Percentiles rank a stretch among this genome's conserved stretches.
These are phyloP conservation scores for Cebidichthys violaceus DNA, from an alignment of 2,113 vertebrate genomes.

Conservation along the genomic window DNA sequence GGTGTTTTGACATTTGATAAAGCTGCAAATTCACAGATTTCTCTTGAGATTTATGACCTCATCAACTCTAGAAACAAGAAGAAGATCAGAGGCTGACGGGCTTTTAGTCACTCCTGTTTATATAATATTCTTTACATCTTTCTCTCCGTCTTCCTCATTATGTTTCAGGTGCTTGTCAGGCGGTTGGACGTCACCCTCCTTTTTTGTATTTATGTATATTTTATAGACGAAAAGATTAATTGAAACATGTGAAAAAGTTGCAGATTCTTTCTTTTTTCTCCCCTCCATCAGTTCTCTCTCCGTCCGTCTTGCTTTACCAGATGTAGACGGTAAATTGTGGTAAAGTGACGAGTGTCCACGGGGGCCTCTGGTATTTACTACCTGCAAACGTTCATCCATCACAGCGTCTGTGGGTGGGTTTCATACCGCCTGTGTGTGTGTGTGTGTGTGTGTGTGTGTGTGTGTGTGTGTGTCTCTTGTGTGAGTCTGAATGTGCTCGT, in stretches of 20 bases:
- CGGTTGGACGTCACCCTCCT: no score
- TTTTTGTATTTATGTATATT: no score
- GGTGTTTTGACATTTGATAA: no score
- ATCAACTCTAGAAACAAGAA: no score
- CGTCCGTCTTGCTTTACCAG: constrained; percentile 30
- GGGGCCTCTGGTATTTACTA: constrained; percentile 48
- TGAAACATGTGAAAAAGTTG: not conserved
- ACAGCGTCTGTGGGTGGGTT: constrained; percentile 30
- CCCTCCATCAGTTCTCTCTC: not conserved
- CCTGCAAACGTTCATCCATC: constrained; percentile 43
- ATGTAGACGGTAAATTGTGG: constrained; percentile 45
- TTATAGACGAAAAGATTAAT: not conserved
- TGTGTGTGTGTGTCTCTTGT: not conserved
- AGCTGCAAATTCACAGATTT: no score
- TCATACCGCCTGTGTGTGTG: not conserved
- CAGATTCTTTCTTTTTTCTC: not conserved
- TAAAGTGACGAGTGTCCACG: constrained; percentile 29
- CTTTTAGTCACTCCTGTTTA: no score
- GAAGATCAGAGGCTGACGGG: no score
- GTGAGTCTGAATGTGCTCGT: no score
- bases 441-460: constrained; percentile 6
- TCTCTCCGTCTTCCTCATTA: no score
- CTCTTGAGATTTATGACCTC: no score
- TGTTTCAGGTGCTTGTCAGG: no score
- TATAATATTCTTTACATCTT: no score